Evolutionary conservation across 2,888 invertebrate genomes (phyloP).

Genomic region (Sminthurinus aureus): DNA sequence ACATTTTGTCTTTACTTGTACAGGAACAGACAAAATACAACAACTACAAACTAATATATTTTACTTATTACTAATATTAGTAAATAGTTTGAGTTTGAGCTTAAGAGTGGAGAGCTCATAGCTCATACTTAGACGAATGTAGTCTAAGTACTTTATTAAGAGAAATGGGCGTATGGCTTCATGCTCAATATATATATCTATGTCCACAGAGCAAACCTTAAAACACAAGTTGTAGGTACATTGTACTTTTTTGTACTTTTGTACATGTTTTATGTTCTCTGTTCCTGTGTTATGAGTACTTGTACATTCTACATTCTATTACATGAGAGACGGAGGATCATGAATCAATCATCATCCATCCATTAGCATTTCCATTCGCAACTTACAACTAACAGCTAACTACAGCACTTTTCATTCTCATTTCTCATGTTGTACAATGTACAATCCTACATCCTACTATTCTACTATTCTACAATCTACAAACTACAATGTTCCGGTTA

Average conservation of each 20-base stretch:
- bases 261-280: background rate
- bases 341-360: constrained; percentile 40
- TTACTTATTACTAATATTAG: background rate
- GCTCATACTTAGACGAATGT: background rate
- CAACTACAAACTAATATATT: background rate
- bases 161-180: constrained; percentile 15
- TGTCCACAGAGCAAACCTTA: too few species aligned
- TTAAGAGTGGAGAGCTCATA: background rate
- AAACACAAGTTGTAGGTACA: constrained; percentile 6
- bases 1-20: too few species aligned
- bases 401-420: too few species aligned
- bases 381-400: background rate
- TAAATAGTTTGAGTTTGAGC: background rate
- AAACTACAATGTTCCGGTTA: background rate
- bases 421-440: too few species aligned
- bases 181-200: background rate
- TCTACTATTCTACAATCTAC: background rate
- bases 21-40: background rate
- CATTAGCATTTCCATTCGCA: constrained; percentile 31
- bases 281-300: background rate
- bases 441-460: background rate
- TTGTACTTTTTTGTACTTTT: background rate
- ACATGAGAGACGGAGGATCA: constrained; percentile 11
- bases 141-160: background rate
- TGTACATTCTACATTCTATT: background rate